phyloP scores from a whole-genome alignment of 2,888 invertebrate genomes.

The Drosophila nr. perissopoda region DNA sequence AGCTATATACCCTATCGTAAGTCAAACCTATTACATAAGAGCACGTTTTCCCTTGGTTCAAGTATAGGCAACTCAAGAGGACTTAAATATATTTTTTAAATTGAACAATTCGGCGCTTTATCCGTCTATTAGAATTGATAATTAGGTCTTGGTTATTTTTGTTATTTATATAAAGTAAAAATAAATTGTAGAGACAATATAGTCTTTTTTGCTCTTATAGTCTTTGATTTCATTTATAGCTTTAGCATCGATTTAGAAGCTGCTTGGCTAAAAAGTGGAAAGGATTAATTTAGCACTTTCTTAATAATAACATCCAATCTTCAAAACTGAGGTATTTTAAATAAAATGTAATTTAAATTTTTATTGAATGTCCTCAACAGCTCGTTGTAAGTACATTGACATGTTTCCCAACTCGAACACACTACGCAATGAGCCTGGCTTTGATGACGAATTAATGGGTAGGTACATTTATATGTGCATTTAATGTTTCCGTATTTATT shows the following conservation, averaged over 20 bases:
- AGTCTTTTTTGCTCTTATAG: not conserved
- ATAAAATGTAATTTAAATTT: not conserved
- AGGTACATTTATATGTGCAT: constrained; percentile 61
- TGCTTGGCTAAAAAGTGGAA: not conserved
- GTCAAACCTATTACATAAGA: constrained; percentile 19
- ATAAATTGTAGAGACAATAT: not conserved
- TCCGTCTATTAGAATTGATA: not conserved
- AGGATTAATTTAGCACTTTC: not conserved
- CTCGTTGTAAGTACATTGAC: constrained; percentile 87
- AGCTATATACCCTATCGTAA: constrained; percentile 81
- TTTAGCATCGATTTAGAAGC: not conserved
- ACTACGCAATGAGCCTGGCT: constrained; percentile 85
- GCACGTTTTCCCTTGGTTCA: not conserved
- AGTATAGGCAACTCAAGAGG: not conserved
- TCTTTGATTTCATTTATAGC: not conserved
- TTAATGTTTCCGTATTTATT: constrained; percentile 38
- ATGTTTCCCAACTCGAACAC: constrained; percentile 87
- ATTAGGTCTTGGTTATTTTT: not conserved
- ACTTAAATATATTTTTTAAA: not conserved
- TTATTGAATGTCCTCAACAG: constrained; percentile 80
- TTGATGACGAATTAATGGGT: constrained; percentile 87
- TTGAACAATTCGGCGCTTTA: not conserved
- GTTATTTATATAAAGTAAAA: not conserved
- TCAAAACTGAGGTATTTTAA: not conserved
- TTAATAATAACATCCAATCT: not conserved